Evolutionary conservation across 2,888 invertebrate species (phyloP), one percentile per base, ranked within the genome.

Genomic region (Eucriotettix oculatus): DNA sequence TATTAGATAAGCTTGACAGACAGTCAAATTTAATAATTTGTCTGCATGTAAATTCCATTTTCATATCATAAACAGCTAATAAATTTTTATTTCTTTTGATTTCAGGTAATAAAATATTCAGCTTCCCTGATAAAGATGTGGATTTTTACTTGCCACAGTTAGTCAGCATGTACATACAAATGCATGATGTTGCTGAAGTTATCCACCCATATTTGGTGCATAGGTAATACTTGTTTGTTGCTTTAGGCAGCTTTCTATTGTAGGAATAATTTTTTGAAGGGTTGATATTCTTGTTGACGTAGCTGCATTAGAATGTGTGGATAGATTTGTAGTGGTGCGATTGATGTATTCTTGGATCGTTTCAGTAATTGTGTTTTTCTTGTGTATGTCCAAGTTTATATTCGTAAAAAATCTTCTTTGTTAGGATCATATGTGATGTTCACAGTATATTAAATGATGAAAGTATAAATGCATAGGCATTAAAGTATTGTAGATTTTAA

Each of bases 61-160:
- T 29, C 7, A 29, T 29, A 29, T 29, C 29, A 29, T 29, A 29
- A 29, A 29, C 7, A 29, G 29, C 29, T 29, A 29, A 29, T 29
- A 29, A 5, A 29, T 29, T 29, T 29, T 29, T 29, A 29, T 29
- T 29, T 29, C 29, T 29, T 29, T 29, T 29, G 29, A 64, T 70
- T 76, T 57, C 71, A 84, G 85, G 94, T 65, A 98, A 98, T 78
- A 90, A 94, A 76, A 85, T 99, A 77, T 98, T 98, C 76, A 92
- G 89, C 74, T 98, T 98, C 75, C 85, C 87, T 42, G 84, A 90
- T 73, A 81, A 80, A 65, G 94, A 96, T 67, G 94, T 98, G 65
- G 97, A 99, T 78, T 93, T 97, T 74, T 99, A 97, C 77, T 82
- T 99, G 72, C 98, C 98, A 56, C 99, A 99, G 76, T 77, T 99